Conservation (phyloP, 2,888 invertebrate genomes). For the Oligia latruncula region DNA sequence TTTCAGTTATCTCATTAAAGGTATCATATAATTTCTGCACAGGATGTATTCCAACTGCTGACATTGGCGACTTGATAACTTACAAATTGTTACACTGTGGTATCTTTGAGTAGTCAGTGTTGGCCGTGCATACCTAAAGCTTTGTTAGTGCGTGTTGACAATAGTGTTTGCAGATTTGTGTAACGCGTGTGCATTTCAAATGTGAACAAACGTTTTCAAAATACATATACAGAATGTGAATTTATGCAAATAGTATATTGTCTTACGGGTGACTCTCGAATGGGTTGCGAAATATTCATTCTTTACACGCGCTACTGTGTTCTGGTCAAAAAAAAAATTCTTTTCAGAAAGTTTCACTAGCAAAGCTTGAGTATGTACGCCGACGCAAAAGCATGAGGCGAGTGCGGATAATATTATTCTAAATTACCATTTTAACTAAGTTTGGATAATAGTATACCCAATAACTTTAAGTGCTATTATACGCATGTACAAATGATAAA, state of each 20-base stretch:
- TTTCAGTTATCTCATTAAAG: slow-evolving; percentile 53
- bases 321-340: background rate
- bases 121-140: slow-evolving; percentile 65
- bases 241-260: slow-evolving; percentile 74
- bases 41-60: slow-evolving; percentile 47
- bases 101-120: slow-evolving; percentile 52
- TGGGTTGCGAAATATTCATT: slow-evolving; percentile 42
- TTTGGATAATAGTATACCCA: slow-evolving; percentile 79
- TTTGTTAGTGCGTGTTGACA: slow-evolving; percentile 61
- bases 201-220: slow-evolving; percentile 65
- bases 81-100: slow-evolving; percentile 48
- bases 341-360: slow-evolving; percentile 18
- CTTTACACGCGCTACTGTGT: slow-evolving; percentile 14
- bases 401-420: slow-evolving; percentile 78
- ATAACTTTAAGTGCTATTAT: slow-evolving; percentile 85
- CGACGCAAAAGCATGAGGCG: slow-evolving; percentile 42
- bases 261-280: slow-evolving; percentile 65
- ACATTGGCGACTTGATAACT: slow-evolving; percentile 45
- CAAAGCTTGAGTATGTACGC: slow-evolving; percentile 45
- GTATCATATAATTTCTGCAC: slow-evolving; percentile 58
- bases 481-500: slow-evolving; percentile 87
- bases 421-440: slow-evolving; percentile 83
- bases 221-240: slow-evolving; percentile 68
- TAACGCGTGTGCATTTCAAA: slow-evolving; percentile 54
- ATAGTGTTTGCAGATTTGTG: slow-evolving; percentile 45